Evolutionary conservation across 2,113 vertebrate genomes (phyloP).

Genomic region (Psophia crepitans): DNA sequence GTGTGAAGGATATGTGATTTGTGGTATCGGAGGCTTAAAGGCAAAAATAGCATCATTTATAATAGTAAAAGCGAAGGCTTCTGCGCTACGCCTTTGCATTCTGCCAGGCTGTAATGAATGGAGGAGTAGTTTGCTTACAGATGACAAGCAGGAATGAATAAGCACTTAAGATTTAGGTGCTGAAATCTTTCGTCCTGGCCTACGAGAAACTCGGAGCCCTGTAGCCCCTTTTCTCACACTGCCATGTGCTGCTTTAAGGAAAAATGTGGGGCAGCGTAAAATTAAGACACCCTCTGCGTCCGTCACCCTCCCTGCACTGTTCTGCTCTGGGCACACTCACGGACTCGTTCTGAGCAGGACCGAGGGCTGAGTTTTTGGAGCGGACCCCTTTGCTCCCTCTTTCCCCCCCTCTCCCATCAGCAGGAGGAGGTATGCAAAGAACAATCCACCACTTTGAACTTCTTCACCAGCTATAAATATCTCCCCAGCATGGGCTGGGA

Average conservation of each 20-base stretch:
- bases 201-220: not conserved
- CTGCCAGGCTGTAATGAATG: constrained; percentile 25
- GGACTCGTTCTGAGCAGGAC: not conserved
- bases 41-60: constrained; percentile 38
- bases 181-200: not conserved
- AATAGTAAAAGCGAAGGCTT: constrained; percentile 17
- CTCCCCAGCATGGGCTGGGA: not conserved
- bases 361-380: not conserved
- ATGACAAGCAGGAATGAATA: constrained; percentile 26
- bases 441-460: not conserved
- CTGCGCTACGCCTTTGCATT: not conserved
- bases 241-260: not conserved
- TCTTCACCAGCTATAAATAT: not conserved
- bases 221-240: not conserved
- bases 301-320: not conserved
- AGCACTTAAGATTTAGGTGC: not conserved
- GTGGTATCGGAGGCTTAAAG: not conserved
- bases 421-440: not conserved
- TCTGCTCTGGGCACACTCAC: not conserved
- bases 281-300: not conserved
- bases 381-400: not conserved
- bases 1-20: not conserved
- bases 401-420: not conserved
- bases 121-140: constrained; percentile 40
- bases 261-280: not conserved